Base-by-base conservation (phyloP, 2,888 invertebrate genomes). In the Hypena proboscidalis region DNA sequence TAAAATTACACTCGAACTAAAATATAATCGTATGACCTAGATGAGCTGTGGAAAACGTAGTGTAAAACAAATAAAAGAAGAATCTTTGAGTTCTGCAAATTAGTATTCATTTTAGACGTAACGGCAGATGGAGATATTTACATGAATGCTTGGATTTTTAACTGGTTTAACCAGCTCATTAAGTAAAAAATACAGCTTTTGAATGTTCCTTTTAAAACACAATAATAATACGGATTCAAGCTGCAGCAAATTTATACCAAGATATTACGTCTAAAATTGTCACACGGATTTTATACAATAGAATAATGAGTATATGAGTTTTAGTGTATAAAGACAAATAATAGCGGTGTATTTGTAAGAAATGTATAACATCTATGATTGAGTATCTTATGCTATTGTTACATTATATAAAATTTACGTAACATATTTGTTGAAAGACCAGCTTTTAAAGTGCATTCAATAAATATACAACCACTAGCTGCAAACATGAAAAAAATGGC, bases 21-120 rank as follows among this genome's bases (percentile, higher is more conserved):
- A 60, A 64, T 57, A 65, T 47, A 60, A 50, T 52, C 33, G 17
- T 57, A 60, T 51, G 50, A 62, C 58, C 58, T 58, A 62, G 44
- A 58, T 58, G 58, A 52, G 58, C 58, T 47, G 58, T 66, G 63
- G 55, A 40, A 48, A 47, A 56, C 47, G 27, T 39, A 47, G 25
- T 19, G 22, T 29, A 15, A 2, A 26, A 36, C n/a, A 32, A 31
- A 32, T 33, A 33, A 40, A 45, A 29, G 22, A 40, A 22, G 20
- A 26, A 33, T 29, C 4, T 43, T 26, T 32, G 27, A 39, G 40
- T 37, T 13, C 38, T 29, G 15, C 11, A 15, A 33, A 27, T n/a
- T 13, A 14, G 25, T 31, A 49, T 45, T 20, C 39, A 49, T 45
- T 62, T 50, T 39, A 49, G 48, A 54, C 46, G 29, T 44, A 47